Base-by-base conservation (phyloP, 2,888 invertebrate genomes). In the Panopea generosa region DNA sequence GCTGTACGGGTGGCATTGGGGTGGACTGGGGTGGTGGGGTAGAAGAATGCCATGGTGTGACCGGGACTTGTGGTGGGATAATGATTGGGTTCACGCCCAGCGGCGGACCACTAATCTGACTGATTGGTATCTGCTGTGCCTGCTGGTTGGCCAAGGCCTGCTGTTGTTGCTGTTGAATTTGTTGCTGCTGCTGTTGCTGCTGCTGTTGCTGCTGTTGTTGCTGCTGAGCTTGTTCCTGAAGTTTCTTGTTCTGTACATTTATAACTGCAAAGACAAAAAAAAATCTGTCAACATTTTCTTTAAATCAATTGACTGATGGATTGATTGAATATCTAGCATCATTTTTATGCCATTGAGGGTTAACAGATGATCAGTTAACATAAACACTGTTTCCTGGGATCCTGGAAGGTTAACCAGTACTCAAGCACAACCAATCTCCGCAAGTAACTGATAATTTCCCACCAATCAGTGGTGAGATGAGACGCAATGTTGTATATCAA, bases 81-180 rank as follows among this genome's bases (percentile, higher is more conserved):
- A 67, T 33, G 22, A 6, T 40, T 22, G 53, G 40, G 22, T 43
- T 45, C 7, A 53, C 29, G 57, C 45, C 38, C 9, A 49, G 18
- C 18, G 56, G 67, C 18, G 67, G 67, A 7, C 45, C 65, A 43
- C 45, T 56, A 65, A 78, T 59, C 55, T 74, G 50, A 55, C 69
- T 60, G 9, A 61, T 53, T 55, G 77, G 57, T 14, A 68, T 20
- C 29, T 71, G 60, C 84, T 87, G 53, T 90, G 90, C 77, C 90
- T 91, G 73, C 90, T 91, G 59, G 90, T 73, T 80, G 96, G 43
- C 16, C 20, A 20, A 50, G 33, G 43, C 7, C 16, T 29, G 67
- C 47, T 62, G 72, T 22, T 57, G 62, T 60, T 90, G 90, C 14
- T 87, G 84, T 16, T 88, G 80, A 0, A 77, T 82, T n/a, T 82